These are phyloP conservation scores for Campaea margaritaria DNA, from an alignment of 2,888 invertebrate species.

Conservation along the genomic window DNA sequence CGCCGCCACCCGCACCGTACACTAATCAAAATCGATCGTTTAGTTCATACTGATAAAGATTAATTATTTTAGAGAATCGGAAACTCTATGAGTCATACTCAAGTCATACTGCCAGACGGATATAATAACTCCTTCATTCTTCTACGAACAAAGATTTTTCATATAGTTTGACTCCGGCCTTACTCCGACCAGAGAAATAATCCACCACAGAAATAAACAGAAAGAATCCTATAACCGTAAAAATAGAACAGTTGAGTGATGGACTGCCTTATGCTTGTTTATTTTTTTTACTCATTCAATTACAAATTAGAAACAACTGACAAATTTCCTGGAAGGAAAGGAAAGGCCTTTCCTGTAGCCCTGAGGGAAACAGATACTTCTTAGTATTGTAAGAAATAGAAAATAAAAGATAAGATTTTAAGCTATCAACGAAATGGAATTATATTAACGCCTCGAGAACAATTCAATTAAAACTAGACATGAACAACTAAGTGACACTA, in stretches of 20 bases:
- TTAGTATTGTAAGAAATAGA: conserved; percentile 7
- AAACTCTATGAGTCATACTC: too few relatives aligned
- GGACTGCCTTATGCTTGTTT: conserved; percentile 2
- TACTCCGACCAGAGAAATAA: neutral
- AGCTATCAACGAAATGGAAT: conserved; percentile 5
- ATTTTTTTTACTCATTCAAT: conserved; percentile 17
- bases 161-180: too few relatives aligned
- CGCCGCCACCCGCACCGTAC: conserved; percentile 14
- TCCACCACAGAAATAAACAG: neutral
- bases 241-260: neutral
- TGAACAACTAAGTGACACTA: neutral
- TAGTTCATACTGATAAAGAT: too few relatives aligned
- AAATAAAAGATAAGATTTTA: conserved; percentile 18
- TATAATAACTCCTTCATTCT: too few relatives aligned
- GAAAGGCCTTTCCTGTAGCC: conserved; percentile 12
- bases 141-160: too few relatives aligned
- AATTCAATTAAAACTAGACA: conserved; percentile 17
- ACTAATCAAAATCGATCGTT: neutral
- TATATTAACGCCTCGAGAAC: conserved; percentile 9
- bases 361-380: conserved; percentile 9
- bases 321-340: conserved; percentile 11
- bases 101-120: too few relatives aligned
- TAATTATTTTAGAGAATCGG: too few relatives aligned
- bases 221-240: neutral
- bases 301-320: conserved; percentile 16